Conservation (phyloP, 2,797 vertebrate species). For the Acrossocheilus fasciatus region DNA sequence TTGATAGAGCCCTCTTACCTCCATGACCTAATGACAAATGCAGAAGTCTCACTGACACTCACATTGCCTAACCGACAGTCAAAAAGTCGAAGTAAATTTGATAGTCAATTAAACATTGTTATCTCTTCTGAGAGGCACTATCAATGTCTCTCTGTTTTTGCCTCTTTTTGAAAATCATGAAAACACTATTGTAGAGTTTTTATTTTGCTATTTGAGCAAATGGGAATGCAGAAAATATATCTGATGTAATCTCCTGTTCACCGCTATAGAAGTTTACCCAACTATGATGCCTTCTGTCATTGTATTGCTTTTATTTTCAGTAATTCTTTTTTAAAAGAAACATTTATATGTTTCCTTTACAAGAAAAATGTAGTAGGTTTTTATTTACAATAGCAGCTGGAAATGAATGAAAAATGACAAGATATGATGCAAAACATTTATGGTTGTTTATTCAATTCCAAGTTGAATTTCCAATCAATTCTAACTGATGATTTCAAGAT, state of each 20-base stretch:
- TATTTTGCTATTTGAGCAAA: background rate
- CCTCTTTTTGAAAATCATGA: background rate
- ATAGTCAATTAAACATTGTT: too few species aligned
- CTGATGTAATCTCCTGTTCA: too few species aligned
- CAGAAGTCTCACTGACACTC: constrained; percentile 9
- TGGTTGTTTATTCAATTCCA: background rate
- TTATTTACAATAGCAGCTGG: too few species aligned
- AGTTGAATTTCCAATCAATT: background rate
- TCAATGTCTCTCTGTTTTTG: background rate
- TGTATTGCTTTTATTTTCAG: background rate
- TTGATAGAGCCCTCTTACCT: background rate
- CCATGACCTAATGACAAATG: background rate
- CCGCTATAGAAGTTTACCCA: too few species aligned
- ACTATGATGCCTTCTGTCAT: background rate
- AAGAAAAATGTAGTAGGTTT: background rate
- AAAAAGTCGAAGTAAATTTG: background rate
- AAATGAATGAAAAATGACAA: background rate
- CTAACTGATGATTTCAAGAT: background rate
- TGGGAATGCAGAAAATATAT: background rate
- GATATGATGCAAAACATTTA: background rate
- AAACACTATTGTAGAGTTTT: background rate
- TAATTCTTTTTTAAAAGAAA: background rate
- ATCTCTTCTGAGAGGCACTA: too few species aligned
- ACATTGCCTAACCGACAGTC: constrained; percentile 3
- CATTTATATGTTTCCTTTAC: background rate